A percentile compares a stretch with the other conserved stretches of the same genome.
Conservation (phyloP, 2,797 vertebrate genomes). For the Danio jaintianensis region DNA sequence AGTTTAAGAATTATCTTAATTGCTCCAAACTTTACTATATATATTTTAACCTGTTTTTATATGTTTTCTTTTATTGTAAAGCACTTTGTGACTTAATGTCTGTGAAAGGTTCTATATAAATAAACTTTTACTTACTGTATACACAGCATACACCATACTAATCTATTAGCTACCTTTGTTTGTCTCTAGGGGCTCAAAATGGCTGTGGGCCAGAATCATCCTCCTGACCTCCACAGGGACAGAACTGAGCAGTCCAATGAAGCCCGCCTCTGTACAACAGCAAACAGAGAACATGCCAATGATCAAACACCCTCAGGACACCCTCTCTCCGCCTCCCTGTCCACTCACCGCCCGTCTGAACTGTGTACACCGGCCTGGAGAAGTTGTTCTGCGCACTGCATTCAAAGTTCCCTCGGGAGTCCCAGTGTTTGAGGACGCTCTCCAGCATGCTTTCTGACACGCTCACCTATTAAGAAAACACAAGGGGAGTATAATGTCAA, state of each 20-base stretch:
- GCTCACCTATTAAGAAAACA: conserved; percentile 58
- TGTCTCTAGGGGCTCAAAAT: conserved; percentile 53
- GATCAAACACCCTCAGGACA: neutral
- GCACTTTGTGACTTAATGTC: too few relatives aligned
- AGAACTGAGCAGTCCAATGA: conserved; percentile 81
- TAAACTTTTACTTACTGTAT: too few relatives aligned
- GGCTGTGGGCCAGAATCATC: conserved; percentile 66
- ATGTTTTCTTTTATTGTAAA: too few relatives aligned
- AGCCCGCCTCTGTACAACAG: conserved; percentile 79
- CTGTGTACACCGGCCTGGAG: conserved; percentile 73
- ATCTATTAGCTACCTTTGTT: conserved; percentile 32
- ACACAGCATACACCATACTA: too few relatives aligned
- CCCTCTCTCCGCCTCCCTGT: neutral
- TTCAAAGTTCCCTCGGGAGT: conserved; percentile 68
- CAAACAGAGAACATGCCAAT: conserved; percentile 35
- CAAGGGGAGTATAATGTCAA: conserved; percentile 50
- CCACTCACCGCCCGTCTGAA: conserved; percentile 74
- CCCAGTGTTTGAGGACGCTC: conserved; percentile 72
- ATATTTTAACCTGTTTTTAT: too few relatives aligned
- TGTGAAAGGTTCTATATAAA: too few relatives aligned
- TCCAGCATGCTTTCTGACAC: conserved; percentile 69
- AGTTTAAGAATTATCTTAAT: too few relatives aligned
- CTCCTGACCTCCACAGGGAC: conserved; percentile 72
- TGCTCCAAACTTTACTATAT: too few relatives aligned
- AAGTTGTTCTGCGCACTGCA: conserved; percentile 67